Evolutionary conservation across 1,140 invertebrate genomes (phyloP), one percentile per base, ranked within the genome.

Genomic region (Aphelinus atriplicis): DNA sequence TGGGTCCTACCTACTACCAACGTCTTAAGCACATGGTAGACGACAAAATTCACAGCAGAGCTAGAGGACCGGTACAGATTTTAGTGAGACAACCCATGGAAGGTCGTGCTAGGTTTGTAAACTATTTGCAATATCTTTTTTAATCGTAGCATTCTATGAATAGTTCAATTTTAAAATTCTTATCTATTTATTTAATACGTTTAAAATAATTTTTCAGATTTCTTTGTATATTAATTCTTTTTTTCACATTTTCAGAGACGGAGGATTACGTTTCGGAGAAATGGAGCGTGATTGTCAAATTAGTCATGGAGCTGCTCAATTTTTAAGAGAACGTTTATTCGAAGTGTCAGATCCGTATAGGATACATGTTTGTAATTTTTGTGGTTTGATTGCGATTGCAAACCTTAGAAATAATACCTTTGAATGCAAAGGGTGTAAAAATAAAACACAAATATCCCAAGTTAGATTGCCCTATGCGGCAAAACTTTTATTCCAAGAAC

Each of bases 231-330:
- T 26, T 26, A 53, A 53, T 53, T 53, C 9, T 53, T 53, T 53
- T 57, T 7, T 7, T 47, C 48, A 1, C n/a, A 3, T 76, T 69
- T 77, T 10, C 63, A 81, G 79, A 63, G 81, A 82, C 48, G 81
- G 81, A 70, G 81, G 81, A 76, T 76, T 82, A 43, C 80, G 81
- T 78, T 82, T 82, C 9, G 81, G 81, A 62, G 81, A 82, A 56
- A 82, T 82, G 81, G 81, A 82, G 66, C 81, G 81, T 0, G 81
- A 82, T 71, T 82, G 81, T 77, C 81, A 81, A 72, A 82, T 82
- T 50, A 80, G 80, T 57, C 80, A 82, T 45, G 81, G 81, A 9
- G 80, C 81, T 4, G 80, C 79, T 1, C 80, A 81, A 68, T 81
- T 82, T 65, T 72, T 82, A 6, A 75, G 80, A 9, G 81, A 82